A percentile compares a stretch with the other conserved stretches of the same genome.
Evolutionary conservation across 2,113 vertebrate genomes (phyloP).

Genomic region (Variabilichromis moorii): DNA sequence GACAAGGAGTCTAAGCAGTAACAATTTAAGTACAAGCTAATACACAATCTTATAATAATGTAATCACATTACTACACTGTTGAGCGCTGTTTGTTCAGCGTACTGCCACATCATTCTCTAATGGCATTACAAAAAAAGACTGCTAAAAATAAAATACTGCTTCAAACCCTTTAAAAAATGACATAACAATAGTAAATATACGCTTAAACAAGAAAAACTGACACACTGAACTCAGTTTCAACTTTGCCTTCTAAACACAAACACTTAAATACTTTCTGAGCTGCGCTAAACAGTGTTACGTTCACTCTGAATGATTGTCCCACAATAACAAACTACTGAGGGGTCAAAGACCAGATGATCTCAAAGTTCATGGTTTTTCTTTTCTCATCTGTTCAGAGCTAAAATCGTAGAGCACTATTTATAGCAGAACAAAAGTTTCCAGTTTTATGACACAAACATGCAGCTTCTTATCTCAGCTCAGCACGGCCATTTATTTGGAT

Average conservation of each 20-base stretch:
- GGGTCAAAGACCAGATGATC: constrained; percentile 1
- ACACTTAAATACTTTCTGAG: neutral
- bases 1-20: neutral
- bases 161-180: neutral
- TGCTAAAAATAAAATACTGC: neutral
- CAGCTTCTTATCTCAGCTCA: constrained; percentile 30
- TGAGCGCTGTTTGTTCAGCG: neutral
- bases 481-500: neutral
- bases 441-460: constrained; percentile 18
- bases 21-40: neutral
- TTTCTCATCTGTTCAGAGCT: constrained; percentile 18
- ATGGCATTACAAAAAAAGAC: neutral
- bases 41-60: neutral
- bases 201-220: neutral
- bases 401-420: constrained; percentile 14
- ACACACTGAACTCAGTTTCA: constrained; percentile 4
- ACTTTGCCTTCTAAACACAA: neutral
- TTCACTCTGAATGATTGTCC: neutral
- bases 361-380: constrained; percentile 3
- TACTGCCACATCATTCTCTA: neutral
- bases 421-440: constrained; percentile 35
- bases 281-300: neutral
- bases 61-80: neutral
- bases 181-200: neutral
- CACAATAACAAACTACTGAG: constrained; percentile 2